Base-by-base conservation (phyloP, 2,797 vertebrate species). In the Spheniscus humboldti region DNA sequence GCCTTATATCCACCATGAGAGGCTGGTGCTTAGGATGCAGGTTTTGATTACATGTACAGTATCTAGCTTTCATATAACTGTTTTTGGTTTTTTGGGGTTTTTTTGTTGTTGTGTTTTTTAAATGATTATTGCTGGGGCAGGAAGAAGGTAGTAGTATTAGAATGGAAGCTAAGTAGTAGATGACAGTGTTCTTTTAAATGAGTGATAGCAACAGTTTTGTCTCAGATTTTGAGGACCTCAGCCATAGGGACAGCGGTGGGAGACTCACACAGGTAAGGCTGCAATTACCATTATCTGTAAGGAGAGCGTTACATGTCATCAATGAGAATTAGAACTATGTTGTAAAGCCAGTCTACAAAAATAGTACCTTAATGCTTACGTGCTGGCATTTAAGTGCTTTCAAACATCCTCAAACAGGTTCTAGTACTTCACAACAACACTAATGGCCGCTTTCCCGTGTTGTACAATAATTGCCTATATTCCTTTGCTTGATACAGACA, bases 231-330 rank as follows among this genome's bases (percentile, higher is more conserved):
- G 8, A 79, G 41, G 20, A 33, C 20, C 13, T 41, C 25, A 11
- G 75, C 9, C 5, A 7, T 1, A 23, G 0, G 7, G 28, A 56
- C 19, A 78, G 62, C 1, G 1, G 41, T 11, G 27, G 56, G 52
- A 82, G 18, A 11, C n/a, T 79, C 35, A 10, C 41, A 18, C 11
- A 82, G 62, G 57, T 84, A 81, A 77, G 27, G 69, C 57, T 75
- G 39, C 8, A 55, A 39, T 3, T 71, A 43, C 56, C 62, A 4
- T 12, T 45, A 50, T 7, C 64, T 47, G 8, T 31, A 67, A 81
- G 68, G 37, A 56, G 11, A 55, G 8, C 22, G 5, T 8, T 52
- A 28, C 10, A 3, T 0, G 1, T 13, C 13, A 28, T 18, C 57
- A 41, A 0, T 33, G 41, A 35, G 27, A 64, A 80, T 33, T 22